Conservation (phyloP, 30 jellyfish, hydroid and myxozoan genomes). For the Cassiopea xamachana region DNA sequence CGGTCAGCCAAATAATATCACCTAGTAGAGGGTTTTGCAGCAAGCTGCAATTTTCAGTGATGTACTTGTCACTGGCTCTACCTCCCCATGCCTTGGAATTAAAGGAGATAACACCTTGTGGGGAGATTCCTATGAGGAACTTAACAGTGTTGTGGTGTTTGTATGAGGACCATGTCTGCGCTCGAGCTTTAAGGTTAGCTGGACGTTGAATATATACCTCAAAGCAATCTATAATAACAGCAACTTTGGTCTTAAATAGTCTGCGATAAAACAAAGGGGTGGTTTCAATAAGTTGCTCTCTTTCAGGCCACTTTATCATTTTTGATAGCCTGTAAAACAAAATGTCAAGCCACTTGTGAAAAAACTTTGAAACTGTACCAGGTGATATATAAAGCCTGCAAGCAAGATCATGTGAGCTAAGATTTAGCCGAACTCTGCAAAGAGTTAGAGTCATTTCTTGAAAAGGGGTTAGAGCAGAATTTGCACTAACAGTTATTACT, state of each 20-base stretch:
- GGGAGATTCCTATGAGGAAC: conserved; percentile 61
- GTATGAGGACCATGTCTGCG: conserved; percentile 61
- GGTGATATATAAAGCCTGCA: no score
- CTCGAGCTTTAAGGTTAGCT: no score
- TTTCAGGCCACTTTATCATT: conserved; percentile 55
- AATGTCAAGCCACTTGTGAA: conserved; percentile 58
- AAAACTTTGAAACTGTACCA: no score
- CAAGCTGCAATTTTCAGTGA: conserved; percentile 68
- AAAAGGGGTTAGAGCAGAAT: conserved; percentile 17
- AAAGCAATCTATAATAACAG: conserved; percentile 58
- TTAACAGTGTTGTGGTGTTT: conserved; percentile 83
- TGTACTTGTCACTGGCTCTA: conserved; percentile 55
- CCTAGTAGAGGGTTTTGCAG: conserved; percentile 59
- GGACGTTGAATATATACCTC: no score
- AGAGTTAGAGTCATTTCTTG: conserved; percentile 29
- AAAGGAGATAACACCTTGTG: conserved; percentile 76
- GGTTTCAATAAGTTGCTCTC: conserved; percentile 41
- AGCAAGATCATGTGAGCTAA: conserved; percentile 36
- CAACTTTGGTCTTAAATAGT: conserved; percentile 15
- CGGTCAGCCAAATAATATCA: conserved; percentile 79
- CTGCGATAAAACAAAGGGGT: conserved; percentile 41
- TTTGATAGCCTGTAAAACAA: conserved; percentile 25
- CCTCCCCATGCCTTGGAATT: conserved; percentile 81
- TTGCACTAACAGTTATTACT: conserved; percentile 3
- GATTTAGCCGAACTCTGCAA: conserved; percentile 39